Conservation (phyloP, 2,888 invertebrate species). For the Cataglyphis altisquamis region DNA sequence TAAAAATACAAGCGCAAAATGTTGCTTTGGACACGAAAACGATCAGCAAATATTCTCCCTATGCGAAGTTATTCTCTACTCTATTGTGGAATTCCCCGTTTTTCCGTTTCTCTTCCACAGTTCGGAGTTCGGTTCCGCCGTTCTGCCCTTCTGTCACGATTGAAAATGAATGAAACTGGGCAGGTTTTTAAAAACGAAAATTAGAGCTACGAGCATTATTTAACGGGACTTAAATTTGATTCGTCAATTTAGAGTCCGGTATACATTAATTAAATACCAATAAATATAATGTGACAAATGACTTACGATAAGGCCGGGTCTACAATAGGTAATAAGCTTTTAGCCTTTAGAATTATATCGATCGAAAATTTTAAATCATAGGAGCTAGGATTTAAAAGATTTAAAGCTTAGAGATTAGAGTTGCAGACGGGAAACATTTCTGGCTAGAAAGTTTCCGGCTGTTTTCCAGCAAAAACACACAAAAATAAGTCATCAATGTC, state of each 20-base stretch:
- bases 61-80: background rate
- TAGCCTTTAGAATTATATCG: no score
- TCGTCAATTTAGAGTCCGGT: background rate
- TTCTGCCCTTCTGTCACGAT: background rate
- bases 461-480: no score
- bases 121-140: background rate
- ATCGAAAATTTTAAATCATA: no score
- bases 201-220: background rate
- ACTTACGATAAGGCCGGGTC: background rate
- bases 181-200: background rate
- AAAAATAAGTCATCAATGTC: no score
- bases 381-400: no score
- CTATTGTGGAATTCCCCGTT: slow-evolving; percentile 2
- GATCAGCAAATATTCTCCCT: background rate
- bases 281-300: background rate
- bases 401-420: no score
- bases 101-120: background rate
- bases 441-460: no score
- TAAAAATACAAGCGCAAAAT: background rate
- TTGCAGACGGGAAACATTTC: no score
- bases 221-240: background rate
- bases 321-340: no score
- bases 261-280: background rate
- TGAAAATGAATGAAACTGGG: background rate
- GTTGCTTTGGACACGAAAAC: background rate